phyloP scores from a whole-genome alignment of 2,113 vertebrate genomes.

The Jacana jacana region DNA sequence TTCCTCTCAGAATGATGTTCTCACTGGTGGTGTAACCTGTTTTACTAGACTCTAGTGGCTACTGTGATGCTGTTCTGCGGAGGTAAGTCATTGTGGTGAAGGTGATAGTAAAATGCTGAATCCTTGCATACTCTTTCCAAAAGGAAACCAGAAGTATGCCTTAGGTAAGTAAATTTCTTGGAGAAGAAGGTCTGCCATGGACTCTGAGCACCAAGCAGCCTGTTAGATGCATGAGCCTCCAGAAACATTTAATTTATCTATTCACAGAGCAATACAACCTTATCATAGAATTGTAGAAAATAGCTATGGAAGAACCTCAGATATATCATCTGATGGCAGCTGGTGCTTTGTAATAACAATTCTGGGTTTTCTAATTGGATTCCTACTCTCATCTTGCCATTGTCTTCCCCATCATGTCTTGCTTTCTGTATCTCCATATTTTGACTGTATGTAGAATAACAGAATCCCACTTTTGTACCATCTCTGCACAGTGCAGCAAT shows the following conservation, averaged over 20 bases:
- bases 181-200: not conserved
- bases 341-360: not conserved
- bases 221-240: not conserved
- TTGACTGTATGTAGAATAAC: not conserved
- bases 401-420: not conserved
- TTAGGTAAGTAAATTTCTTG: not conserved
- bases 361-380: not conserved
- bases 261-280: not conserved
- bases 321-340: not conserved
- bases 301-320: not conserved
- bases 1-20: rapidly evolving
- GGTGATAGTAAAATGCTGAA: not conserved
- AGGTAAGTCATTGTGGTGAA: not conserved
- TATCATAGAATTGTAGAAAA: not conserved
- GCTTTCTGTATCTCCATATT: not conserved
- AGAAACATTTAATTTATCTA: not conserved
- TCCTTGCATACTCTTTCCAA: not conserved
- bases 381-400: not conserved
- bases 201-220: not conserved
- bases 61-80: not conserved
- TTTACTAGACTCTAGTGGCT: not conserved
- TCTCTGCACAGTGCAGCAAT: not conserved
- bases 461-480: not conserved
- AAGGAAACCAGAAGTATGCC: not conserved
- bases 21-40: not conserved